Conservation (phyloP, 2,113 vertebrate species). For the Notothenia rossii region DNA sequence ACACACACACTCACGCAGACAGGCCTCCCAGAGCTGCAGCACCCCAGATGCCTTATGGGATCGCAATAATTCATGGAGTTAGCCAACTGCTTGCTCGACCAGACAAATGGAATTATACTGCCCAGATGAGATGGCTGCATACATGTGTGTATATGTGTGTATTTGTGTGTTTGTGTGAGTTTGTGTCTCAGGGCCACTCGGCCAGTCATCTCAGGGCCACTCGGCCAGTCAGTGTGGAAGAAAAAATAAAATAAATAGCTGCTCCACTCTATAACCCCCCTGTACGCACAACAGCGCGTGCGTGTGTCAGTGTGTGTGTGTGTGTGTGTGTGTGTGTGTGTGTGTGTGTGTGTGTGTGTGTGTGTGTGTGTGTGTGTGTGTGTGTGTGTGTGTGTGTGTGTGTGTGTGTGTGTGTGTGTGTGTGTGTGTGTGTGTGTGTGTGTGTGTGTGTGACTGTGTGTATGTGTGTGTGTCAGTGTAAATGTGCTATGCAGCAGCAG, state of each 20-base stretch:
- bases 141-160: constrained; percentile 51
- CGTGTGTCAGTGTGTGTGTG: no score
- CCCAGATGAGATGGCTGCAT: constrained; percentile 83
- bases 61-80: constrained; percentile 93
- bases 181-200: no score
- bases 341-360: constrained; percentile 29
- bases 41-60: constrained; percentile 77
- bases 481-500: no score
- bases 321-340: constrained; percentile 17
- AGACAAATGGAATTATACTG: constrained; percentile 85
- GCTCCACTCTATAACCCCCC: constrained; percentile 58
- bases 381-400: constrained; percentile 34
- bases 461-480: no score
- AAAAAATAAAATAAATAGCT: constrained; percentile 73
- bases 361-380: constrained; percentile 40
- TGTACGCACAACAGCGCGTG: constrained; percentile 21
- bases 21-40: constrained; percentile 49
- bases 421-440: no score
- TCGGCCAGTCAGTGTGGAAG: constrained; percentile 53
- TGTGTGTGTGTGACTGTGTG: no score
- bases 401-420: constrained; percentile 4
- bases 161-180: constrained; percentile 42
- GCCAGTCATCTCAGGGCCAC: constrained; percentile 63
- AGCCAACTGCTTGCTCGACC: constrained; percentile 84
- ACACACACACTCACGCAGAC: constrained; percentile 74